Evolutionary conservation across 2,113 vertebrate genomes (phyloP), one percentile per base, ranked within the genome.

Genomic region (Nettapus auritus): DNA sequence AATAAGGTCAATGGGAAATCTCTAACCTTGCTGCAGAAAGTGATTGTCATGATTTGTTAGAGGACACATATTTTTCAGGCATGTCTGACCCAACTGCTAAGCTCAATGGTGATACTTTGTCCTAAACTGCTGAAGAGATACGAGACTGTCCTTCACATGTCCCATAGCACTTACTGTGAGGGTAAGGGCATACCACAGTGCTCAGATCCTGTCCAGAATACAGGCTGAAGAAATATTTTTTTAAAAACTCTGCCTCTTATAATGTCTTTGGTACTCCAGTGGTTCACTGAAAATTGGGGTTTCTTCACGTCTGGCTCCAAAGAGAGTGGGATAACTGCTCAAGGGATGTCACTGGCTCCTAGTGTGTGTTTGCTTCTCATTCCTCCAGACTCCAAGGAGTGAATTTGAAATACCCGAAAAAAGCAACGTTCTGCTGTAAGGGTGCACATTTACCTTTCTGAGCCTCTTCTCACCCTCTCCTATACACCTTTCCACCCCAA

Each of bases 401-500:
- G 19, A 67, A 81, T 63, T 70, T 74, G 40, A 55, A 90, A 52
- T 36, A 42, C 21, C 6, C 17, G 29, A 75, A 38, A 38, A 81
- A 23, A 91, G 52, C 31, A 53, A 16, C 44, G 33, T 13, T 60
- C 20, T 86, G 17, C 33, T 5, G 0, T 59, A 21, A 74, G 63
- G 23, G 88, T 46, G 53, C 60, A 81, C 7, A 12, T 71, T 83
- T 83, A 15, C 48, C n/a, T 75, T 77, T 14, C 42, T 83, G 33
- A 10, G 33, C 60, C 36, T 36, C 23, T 75, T 83, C 29, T 26
- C 19, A 28, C 71, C 26, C 29, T 82, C 40, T 71, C 23, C 40
- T 46, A 0, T 9, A 5, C 0, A 0, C 22, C 38, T 71, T 86
- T 60, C 56, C 66, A 76, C 16, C 10, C 40, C 29, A 62, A 34